Evolutionary conservation across 1,140 invertebrate species (phyloP), one percentile per base, ranked within the genome.

Genomic region (Homarus americanus): DNA sequence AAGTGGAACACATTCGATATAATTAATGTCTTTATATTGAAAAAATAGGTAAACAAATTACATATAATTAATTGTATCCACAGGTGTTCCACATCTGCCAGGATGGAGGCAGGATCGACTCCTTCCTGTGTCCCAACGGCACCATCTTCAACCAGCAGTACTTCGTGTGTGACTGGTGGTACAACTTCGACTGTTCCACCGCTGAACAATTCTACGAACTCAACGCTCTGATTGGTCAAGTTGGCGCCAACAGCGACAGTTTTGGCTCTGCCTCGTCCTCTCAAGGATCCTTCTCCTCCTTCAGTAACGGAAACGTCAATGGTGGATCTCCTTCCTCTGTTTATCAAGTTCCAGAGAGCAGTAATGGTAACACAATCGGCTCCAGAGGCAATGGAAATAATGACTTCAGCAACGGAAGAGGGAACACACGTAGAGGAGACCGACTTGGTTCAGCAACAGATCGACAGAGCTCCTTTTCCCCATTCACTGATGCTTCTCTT

Each of bases 91-190:
- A 94, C 83, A 93, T 94, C 80, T 94, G 94, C 87, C 94, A 94
- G 92, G 40, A 92, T n/a, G 93, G 93, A 83, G 93, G 93, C 92
- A 40, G 92, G 93, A 87, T 91, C 40, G 69, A 92, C 75, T 93
- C 93, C 28, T 94, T 95, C 91, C 91, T 94, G 0, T 94, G 94
- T 85, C 94, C 94, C 17, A 94, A 94, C 91, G 94, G 94, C 24
- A 94, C 94, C 75, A 76, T 94, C 28, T 94, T 94, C 90, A 94
- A 93, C 79, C 94, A 94, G 93, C 82, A 93, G 79, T 93, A 93
- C 82, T 94, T 94, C 69, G 94, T 95, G 32, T 94, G 94, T 92
- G 94, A 94, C 92, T 94, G 93, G 94, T 93, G 93, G 93, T 93
- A 88, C 93, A 93, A 94, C 80, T 92, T 94, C 69, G 93, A 94